These are phyloP conservation scores for Scaptomyza flava DNA, from an alignment of 2,888 invertebrate genomes.

Conservation along the genomic window DNA sequence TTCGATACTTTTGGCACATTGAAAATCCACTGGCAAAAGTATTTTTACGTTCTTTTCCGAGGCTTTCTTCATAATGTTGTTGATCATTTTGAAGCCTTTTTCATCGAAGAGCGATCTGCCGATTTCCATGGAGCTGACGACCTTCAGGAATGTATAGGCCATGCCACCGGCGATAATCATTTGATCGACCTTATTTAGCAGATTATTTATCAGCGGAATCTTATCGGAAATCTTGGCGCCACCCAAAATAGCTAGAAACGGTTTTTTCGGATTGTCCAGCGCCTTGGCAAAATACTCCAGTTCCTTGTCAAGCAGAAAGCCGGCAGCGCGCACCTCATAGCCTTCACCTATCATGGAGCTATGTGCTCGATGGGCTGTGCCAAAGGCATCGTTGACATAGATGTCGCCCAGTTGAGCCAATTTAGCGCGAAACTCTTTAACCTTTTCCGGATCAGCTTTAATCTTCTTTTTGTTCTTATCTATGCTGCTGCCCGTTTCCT, in stretches of 20 bases:
- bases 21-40: conserved; percentile 97
- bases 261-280: conserved; percentile 96
- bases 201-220: conserved; percentile 98
- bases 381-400: conserved; percentile 99
- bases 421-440: conserved; percentile 92
- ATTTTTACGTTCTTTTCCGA: conserved; percentile 95
- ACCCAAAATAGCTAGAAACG: conserved; percentile 99
- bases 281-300: conserved; percentile 98
- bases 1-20: conserved; percentile 96
- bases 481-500: conserved; percentile 99
- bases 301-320: conserved; percentile 98
- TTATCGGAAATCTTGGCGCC: conserved; percentile 99
- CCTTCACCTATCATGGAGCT: conserved; percentile 99
- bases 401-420: conserved; percentile 97
- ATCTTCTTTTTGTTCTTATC: conserved; percentile 94
- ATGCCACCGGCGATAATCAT: conserved; percentile 99
- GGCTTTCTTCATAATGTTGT: conserved; percentile 94
- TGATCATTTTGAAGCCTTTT: conserved; percentile 97
- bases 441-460: conserved; percentile 93
- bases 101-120: conserved; percentile 97
- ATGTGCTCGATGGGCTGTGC: conserved; percentile 93
- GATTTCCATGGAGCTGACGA: conserved; percentile 95
- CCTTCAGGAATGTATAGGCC: conserved; percentile 99
- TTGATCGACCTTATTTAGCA: conserved; percentile 98
- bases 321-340: conserved; percentile 95